Conservation (phyloP, 2,888 invertebrate genomes). For the Chrysomela aeneicollis region DNA sequence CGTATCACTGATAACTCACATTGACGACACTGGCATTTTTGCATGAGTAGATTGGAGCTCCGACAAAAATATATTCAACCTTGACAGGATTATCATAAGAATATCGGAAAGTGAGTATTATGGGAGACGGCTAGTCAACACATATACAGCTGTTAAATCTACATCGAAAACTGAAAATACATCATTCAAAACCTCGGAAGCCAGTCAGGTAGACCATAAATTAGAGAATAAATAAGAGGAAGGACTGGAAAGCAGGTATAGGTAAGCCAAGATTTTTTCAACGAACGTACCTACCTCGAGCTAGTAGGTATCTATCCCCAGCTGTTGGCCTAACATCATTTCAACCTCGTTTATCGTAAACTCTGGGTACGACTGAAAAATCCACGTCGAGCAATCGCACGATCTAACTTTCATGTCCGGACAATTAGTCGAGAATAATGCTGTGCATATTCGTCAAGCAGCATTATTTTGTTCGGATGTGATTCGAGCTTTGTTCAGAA, state of each 20-base stretch:
- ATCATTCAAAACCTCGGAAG: conserved; percentile 26
- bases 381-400: conserved; percentile 14
- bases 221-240: conserved; percentile 22
- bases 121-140: conserved; percentile 6
- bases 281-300: conserved; percentile 23
- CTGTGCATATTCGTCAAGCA: conserved; percentile 16
- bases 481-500: conserved; percentile 25
- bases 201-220: conserved; percentile 33
- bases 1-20: conserved; percentile 6
- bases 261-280: conserved; percentile 20
- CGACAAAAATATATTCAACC: conserved; percentile 14
- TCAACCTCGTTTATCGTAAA: conserved; percentile 25
- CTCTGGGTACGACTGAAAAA: conserved; percentile 15
- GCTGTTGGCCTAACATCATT: conserved; percentile 20
- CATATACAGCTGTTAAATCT: conserved; percentile 3
- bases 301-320: conserved; percentile 18
- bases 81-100: conserved; percentile 21
- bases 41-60: not conserved
- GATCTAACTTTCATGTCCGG: conserved; percentile 1
- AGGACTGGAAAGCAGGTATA: conserved; percentile 27
- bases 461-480: conserved; percentile 25
- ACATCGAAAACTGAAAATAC: conserved; percentile 24
- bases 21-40: conserved; percentile 13
- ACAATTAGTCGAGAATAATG: conserved; percentile 25
- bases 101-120: not conserved